Evolutionary conservation across 2,888 invertebrate species (phyloP), one percentile per base, ranked within the genome.

Genomic region (Thecocarcelia acutangulata): DNA sequence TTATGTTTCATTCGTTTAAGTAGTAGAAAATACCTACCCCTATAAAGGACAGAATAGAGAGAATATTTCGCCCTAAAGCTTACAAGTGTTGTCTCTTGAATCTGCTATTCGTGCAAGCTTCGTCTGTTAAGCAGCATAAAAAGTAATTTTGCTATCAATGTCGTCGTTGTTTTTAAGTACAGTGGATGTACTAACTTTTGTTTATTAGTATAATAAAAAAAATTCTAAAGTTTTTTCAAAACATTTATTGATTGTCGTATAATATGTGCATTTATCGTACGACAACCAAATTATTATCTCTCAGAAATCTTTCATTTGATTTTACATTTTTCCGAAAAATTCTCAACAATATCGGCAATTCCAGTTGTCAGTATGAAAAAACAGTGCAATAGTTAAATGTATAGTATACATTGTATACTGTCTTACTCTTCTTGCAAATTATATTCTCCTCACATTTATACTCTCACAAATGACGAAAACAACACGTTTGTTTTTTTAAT

Each of bases 301-400:
- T n/a, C n/a, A n/a, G n/a, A n/a, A n/a, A n/a, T n/a, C n/a, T n/a
- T n/a, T n/a, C n/a, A n/a, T n/a, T n/a, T n/a, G n/a, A n/a, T n/a
- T n/a, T n/a, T n/a, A n/a, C n/a, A n/a, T n/a, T n/a, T n/a, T n/a
- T n/a, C n/a, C n/a, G n/a, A n/a, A n/a, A n/a, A 24, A 33, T 52
- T 52, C 42, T 66, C 42, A 63, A 73, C 68, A 81, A 69, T 63
- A 73, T 81, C 66, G 72, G 48, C 58, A 72, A 72, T 76, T 76
- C 73, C 73, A 68, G 56, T 70, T 54, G 40, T 54, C 44, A 28
- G 37, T 61, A 28, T 79, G 70, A 69, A 56, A n/a, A 44, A 17
- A 40, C 56, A 50, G 46, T 19, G 50, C 19, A 66, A 68, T 24
- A 48, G 12, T 28, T 76, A 52, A 52, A 46, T 59, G 52, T 52